phyloP scores from a whole-genome alignment of 2,888 invertebrate genomes.

The Dryocosmus kuriphilus region DNA sequence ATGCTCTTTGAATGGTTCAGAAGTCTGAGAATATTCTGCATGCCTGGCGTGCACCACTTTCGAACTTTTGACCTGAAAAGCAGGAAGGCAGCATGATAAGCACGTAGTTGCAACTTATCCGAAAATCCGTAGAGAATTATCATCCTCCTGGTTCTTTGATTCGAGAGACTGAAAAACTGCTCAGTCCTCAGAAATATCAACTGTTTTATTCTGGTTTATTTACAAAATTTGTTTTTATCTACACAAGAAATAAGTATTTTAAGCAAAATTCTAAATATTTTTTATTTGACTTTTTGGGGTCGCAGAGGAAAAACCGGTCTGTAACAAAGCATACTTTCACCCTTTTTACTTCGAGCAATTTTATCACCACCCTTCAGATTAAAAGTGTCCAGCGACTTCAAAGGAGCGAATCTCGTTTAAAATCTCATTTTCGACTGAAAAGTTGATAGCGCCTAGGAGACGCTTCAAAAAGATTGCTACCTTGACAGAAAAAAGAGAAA shows the following conservation, averaged over 20 bases:
- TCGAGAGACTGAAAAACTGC: slow-evolving; percentile 2
- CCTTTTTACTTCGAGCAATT: slow-evolving; percentile 24
- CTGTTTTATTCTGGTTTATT: too few relatives aligned
- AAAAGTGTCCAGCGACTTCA: slow-evolving; percentile 35
- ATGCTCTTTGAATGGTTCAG: slow-evolving; percentile 19
- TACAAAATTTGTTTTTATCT: too few relatives aligned
- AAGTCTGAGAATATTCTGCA: slow-evolving; percentile 5
- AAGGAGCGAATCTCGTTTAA: slow-evolving; percentile 30
- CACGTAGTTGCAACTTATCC: not conserved
- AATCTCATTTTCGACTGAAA: slow-evolving; percentile 38
- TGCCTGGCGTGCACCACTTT: slow-evolving; percentile 28
- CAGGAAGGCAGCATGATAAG: not conserved
- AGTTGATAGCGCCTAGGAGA: slow-evolving; percentile 11
- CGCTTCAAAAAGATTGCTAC: slow-evolving; percentile 26
- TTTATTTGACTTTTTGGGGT: too few relatives aligned
- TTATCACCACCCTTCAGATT: slow-evolving; percentile 27
- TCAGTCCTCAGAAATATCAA: too few relatives aligned
- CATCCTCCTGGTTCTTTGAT: slow-evolving; percentile 2
- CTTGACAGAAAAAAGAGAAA: slow-evolving; percentile 5
- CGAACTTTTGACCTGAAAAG: slow-evolving; percentile 32
- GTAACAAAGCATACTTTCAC: not conserved
- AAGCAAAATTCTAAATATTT: too few relatives aligned
- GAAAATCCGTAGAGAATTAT: not conserved
- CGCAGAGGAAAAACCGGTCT: not conserved
- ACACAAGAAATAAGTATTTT: too few relatives aligned